Base-by-base conservation (phyloP, 1,140 invertebrate species). In the Hylyphantes graminicola region DNA sequence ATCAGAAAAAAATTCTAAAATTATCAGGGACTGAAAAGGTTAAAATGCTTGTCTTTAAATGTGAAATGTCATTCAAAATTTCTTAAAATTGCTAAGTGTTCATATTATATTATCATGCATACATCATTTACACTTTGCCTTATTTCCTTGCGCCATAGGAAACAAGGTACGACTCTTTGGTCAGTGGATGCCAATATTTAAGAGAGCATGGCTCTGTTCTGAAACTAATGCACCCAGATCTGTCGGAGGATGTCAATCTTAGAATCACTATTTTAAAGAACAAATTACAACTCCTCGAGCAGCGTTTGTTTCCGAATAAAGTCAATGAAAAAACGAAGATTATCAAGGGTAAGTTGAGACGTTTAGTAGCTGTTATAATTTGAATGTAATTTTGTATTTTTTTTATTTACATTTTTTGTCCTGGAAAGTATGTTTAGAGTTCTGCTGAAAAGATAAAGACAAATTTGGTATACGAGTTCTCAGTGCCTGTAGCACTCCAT, bases 181-280 rank as follows among this genome's bases (percentile, higher is more conserved):
- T 19, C 7, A 21, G n/a, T 51, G 19, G 64, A 21, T 77, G 21
- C 61, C 57, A 77, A 64, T 63, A 53, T 51, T 21, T 77, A 11
- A 77, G 64, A 77, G 75, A 77, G 4, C 75, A 77, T 50, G 57
- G 57, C 12, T 64, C 61, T 9, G 17, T 77, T 21, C 9, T 77
- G 55, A 65, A 77, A 53, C 21, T 77, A 1, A 51, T 63, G 57
- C 6, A 77, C 51, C 75, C 75, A 7, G 75, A 77, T 35, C 10
- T 64, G 12, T 64, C 48, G 64, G 75, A 77, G 0, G 75, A 77
- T 7, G 13, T 77, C 11, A 77, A 65, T 13, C 10, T 57, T 15
- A 15, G 75, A 21, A 63, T 57, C 75, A 77, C 63, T 61, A 77
- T 77, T 21, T 64, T 77, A 54, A 64, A 51, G 9, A 77, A 64